These are phyloP conservation scores for Belonocnema kinseyi DNA, from an alignment of 1,140 invertebrate genomes.

Conservation along the genomic window DNA sequence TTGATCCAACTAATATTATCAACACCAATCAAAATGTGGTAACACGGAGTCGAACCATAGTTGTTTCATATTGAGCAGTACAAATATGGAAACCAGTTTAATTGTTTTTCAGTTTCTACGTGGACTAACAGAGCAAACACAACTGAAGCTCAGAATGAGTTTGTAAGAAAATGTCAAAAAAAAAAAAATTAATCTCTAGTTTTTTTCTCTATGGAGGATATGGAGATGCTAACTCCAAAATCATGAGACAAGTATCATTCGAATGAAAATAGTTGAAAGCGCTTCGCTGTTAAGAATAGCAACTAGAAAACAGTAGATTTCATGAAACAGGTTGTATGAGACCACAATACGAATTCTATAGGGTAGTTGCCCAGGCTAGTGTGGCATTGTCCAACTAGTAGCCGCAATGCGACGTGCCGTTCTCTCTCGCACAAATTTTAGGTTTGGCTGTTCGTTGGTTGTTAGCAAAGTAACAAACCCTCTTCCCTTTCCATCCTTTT, in stretches of 20 bases:
- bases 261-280: background rate
- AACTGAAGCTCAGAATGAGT: no score
- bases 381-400: constrained; percentile 60
- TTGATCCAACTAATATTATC: no score
- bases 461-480: constrained; percentile 63
- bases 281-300: background rate
- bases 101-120: no score
- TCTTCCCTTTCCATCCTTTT: constrained; percentile 33
- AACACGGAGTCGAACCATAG: no score
- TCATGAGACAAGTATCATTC: background rate
- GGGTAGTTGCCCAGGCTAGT: constrained; percentile 59
- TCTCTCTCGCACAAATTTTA: constrained; percentile 56
- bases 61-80: no score
- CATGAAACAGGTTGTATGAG: constrained; percentile 48
- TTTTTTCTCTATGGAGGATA: no score
- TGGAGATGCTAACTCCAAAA: no score
- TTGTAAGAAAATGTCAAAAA: no score
- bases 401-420: constrained; percentile 66
- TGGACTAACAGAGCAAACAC: no score
- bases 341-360: constrained; percentile 60
- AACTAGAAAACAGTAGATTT: constrained; percentile 25
- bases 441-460: constrained; percentile 56
- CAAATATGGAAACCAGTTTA: no score
- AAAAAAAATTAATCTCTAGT: no score
- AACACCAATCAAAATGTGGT: no score